These are phyloP conservation scores for Timema cristinae DNA, from an alignment of 2,888 invertebrate species.

Conservation along the genomic window DNA sequence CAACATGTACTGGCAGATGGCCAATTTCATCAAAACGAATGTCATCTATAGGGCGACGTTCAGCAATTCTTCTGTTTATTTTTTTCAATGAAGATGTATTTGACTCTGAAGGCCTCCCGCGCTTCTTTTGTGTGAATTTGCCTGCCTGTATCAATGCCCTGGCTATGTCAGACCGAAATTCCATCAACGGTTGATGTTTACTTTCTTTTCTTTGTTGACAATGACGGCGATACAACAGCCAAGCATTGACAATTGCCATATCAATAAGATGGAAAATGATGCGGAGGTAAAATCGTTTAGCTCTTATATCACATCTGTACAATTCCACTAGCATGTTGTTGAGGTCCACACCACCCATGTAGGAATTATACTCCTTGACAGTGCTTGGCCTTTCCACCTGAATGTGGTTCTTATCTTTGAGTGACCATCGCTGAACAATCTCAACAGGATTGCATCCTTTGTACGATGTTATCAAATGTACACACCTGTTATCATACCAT, in stretches of 20 bases:
- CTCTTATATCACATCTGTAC: constrained; percentile 22
- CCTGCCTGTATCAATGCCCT: constrained; percentile 8
- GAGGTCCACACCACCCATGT: constrained; percentile 23
- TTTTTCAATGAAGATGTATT: neutral
- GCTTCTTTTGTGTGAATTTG: constrained; percentile 6
- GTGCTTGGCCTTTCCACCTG: constrained; percentile 18
- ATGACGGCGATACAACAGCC: constrained; percentile 13
- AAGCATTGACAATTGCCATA: constrained; percentile 19
- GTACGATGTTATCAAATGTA: neutral
- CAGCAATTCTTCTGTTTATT: constrained; percentile 4
- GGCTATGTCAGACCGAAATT: constrained; percentile 12
- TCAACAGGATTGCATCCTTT: neutral
- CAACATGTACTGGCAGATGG: constrained; percentile 10
- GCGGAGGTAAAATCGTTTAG: constrained; percentile 17
- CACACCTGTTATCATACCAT: neutral
- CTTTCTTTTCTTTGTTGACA: constrained; percentile 9
- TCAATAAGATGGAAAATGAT: constrained; percentile 22
- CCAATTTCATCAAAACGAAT: constrained; percentile 7
- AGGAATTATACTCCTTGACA: constrained; percentile 19
- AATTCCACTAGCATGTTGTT: constrained; percentile 24
- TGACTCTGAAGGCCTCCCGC: constrained; percentile 16
- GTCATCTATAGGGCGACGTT: constrained; percentile 3
- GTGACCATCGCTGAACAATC: constrained; percentile 14
- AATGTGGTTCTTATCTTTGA: constrained; percentile 15
- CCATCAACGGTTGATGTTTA: constrained; percentile 5